A percentile compares a stretch with the other conserved stretches of the same genome.
Conservation (phyloP, 2,113 vertebrate species). For the Tychaedon coryphoeus region DNA sequence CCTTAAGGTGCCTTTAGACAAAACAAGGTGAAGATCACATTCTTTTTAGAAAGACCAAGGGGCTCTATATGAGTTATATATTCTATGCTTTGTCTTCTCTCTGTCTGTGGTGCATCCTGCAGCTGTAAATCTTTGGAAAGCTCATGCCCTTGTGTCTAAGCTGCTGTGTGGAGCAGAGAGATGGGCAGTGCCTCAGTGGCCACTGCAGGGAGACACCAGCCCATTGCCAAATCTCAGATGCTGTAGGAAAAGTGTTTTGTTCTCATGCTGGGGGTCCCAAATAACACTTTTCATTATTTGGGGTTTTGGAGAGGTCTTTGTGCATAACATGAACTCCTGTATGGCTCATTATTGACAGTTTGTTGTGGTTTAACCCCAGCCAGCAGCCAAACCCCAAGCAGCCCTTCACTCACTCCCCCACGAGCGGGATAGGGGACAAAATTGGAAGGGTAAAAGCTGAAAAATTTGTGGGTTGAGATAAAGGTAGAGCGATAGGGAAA, state of each 20-base stretch:
- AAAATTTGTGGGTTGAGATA: neutral
- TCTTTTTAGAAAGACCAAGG: neutral
- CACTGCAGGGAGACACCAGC: neutral
- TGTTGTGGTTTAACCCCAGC: neutral
- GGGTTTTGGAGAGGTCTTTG: neutral
- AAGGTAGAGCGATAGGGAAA: neutral
- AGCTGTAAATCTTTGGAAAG: neutral
- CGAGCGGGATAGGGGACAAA: accelerated
- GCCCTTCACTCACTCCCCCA: neutral
- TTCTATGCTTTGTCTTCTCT: neutral
- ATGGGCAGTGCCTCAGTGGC: neutral
- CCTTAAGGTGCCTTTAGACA: neutral
- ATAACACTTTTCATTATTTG: neutral
- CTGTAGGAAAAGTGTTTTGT: neutral
- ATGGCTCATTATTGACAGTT: neutral
- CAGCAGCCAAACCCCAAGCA: neutral
- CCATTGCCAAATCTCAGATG: neutral
- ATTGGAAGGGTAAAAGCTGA: neutral
- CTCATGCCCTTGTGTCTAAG: neutral
- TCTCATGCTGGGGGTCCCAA: neutral
- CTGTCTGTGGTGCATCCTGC: neutral
- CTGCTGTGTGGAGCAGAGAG: neutral
- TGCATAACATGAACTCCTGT: neutral
- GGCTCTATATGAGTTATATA: neutral
- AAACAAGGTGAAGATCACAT: neutral